Percentiles rank a stretch among this genome's conserved stretches.
These are phyloP conservation scores for Sparus aurata DNA, from an alignment of 2,797 vertebrate species.

Conservation along the genomic window DNA sequence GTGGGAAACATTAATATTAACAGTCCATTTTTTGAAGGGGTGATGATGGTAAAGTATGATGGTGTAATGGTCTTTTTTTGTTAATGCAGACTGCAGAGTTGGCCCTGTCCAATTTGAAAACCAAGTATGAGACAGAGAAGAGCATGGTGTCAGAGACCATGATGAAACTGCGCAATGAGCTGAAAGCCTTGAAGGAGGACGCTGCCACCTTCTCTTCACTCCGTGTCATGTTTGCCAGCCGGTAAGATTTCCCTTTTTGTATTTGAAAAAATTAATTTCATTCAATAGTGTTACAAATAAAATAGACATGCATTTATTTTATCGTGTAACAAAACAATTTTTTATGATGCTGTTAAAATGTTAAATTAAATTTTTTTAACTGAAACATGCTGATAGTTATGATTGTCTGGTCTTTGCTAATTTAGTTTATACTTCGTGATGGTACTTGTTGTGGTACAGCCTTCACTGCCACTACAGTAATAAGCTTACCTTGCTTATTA, in stretches of 20 bases:
- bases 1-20: background rate
- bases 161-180: slow-evolving; percentile 90
- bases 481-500: slow-evolving; percentile 78
- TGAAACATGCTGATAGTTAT: background rate
- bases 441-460: slow-evolving; percentile 49
- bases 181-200: slow-evolving; percentile 91
- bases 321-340: background rate
- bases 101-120: slow-evolving; percentile 90
- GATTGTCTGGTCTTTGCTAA: slow-evolving; percentile 1
- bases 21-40: background rate
- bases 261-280: background rate
- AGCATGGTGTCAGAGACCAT: slow-evolving; percentile 89
- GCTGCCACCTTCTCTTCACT: slow-evolving; percentile 91
- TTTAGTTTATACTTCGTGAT: slow-evolving; percentile 45
- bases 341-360: background rate
- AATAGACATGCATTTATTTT: background rate
- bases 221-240: slow-evolving; percentile 90
- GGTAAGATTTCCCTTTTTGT: slow-evolving; percentile 75
- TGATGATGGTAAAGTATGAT: background rate
- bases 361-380: background rate
- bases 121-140: slow-evolving; percentile 92
- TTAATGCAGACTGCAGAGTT: slow-evolving; percentile 88
- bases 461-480: slow-evolving; percentile 69
- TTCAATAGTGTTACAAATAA: background rate
- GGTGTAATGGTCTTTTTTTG: background rate